Base-by-base conservation (phyloP, 2,113 vertebrate species). In the Colinus virginianus region DNA sequence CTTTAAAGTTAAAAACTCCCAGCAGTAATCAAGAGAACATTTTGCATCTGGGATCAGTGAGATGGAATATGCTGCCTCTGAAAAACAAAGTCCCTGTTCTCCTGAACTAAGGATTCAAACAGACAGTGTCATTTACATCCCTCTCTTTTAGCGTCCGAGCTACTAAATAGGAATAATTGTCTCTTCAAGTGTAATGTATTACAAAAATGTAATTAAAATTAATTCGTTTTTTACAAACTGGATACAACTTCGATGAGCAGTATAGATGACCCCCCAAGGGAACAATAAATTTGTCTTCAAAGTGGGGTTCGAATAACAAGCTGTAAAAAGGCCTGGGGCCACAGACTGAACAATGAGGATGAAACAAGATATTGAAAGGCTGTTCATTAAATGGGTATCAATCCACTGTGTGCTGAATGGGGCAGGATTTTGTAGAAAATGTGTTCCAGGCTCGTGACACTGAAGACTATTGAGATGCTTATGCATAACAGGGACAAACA, bases 261-360 rank as follows among this genome's bases (percentile, higher is more conserved):
- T 2, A 77, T 0, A 84, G 61, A 94, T 80, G 61, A 81, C 48
- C 40, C 69, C 77, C 72, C 62, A 23, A 36, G 77, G 69, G 87
- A 82, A 40, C 46, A 83, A 67, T 71, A 93, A 75, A 48, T 74
- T 56, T 63, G 36, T 25, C 61, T 93, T 94, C 88, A 75, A 86
- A 92, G 46, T 1, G 11, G 20, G 42, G 61, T 15, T 83, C 75
- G 69, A 90, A 93, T 45, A 95, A 72, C 64, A 14, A 6, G 36
- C 20, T 64, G 72, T 88, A 93, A 90, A 71, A 81, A 88, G 69
- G 80, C 96, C 94, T 9, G 32, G 14, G 83, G 96, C 77, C 66
- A 78, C 62, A 67, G 67, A 90, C 81, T 0, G 6, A 93, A 78
- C 79, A 40, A 15, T 0, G 22, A 80, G 78, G 14, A 45, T 78